A percentile compares a stretch with the other conserved stretches of the same genome.
These are phyloP conservation scores for Phyllostomus hastatus DNA, from an alignment of 2,113 vertebrate species.

Conservation along the genomic window DNA sequence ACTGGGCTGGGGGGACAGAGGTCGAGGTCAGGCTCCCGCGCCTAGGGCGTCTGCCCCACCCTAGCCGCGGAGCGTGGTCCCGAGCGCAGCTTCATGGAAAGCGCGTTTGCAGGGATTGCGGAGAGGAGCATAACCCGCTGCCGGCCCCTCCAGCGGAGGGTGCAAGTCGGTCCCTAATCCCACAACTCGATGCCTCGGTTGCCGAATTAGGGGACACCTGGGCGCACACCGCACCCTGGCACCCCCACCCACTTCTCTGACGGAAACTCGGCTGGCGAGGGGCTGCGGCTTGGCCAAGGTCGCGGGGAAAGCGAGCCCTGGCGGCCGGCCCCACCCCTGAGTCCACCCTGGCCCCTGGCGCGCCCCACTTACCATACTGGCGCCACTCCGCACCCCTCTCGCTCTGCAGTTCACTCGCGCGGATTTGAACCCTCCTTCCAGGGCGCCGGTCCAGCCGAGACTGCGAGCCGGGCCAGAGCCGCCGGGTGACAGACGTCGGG, in stretches of 20 bases:
- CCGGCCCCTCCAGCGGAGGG: not conserved
- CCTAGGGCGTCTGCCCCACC: not conserved
- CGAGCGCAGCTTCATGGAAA: not conserved
- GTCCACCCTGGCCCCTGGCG: not conserved
- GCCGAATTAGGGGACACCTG: not conserved
- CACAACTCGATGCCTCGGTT: not conserved
- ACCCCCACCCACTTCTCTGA: not conserved
- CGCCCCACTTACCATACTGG: constrained; percentile 66
- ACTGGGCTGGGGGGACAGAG: not conserved
- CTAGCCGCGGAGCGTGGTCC: not conserved
- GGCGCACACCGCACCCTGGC: not conserved
- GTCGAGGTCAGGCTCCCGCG: not conserved
- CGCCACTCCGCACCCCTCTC: not conserved
- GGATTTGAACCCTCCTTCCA: constrained; percentile 54
- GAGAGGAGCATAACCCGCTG: not conserved
- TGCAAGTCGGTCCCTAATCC: not conserved
- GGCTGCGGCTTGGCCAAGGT: constrained; percentile 35
- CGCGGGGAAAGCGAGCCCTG: not conserved
- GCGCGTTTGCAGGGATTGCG: not conserved
- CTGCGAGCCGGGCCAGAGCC: not conserved
- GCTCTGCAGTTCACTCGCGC: not conserved
- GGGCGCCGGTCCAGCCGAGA: not conserved
- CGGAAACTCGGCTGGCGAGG: not conserved
- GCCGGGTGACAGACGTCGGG: not conserved
- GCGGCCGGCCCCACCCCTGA: not conserved